phyloP scores from a whole-genome alignment of 1,140 invertebrate genomes.

The Lasaia peninsularis region DNA sequence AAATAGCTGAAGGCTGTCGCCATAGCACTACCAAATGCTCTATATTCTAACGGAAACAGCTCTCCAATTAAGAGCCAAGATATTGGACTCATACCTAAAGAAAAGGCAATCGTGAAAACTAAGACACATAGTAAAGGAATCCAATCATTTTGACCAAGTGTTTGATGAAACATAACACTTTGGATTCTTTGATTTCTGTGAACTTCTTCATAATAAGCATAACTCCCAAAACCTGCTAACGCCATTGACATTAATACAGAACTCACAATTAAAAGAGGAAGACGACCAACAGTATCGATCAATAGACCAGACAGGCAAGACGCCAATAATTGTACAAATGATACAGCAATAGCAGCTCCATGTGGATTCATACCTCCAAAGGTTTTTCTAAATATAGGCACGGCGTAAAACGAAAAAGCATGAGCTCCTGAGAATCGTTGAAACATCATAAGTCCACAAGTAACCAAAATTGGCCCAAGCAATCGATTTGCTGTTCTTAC shows the following conservation, averaged over 20 bases:
- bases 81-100: constrained; percentile 93
- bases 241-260: constrained; percentile 91
- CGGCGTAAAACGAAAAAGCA: constrained; percentile 91
- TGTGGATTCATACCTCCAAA: constrained; percentile 91
- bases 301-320: constrained; percentile 88
- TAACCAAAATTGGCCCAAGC: constrained; percentile 85
- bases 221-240: constrained; percentile 88
- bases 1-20: constrained; percentile 92
- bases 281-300: constrained; percentile 89
- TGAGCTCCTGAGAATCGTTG: constrained; percentile 91
- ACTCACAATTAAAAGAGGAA: constrained; percentile 88
- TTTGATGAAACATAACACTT: constrained; percentile 69
- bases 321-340: constrained; percentile 88
- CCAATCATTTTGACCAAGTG: constrained; percentile 84
- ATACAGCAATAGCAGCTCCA: constrained; percentile 88
- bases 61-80: constrained; percentile 94
- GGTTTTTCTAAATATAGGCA: constrained; percentile 88
- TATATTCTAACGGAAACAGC: constrained; percentile 91
- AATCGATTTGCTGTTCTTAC: constrained; percentile 68
- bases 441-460: constrained; percentile 92
- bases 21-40: constrained; percentile 90
- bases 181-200: constrained; percentile 76
- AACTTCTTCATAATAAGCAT: constrained; percentile 85
- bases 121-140: constrained; percentile 89
- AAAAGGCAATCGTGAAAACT: constrained; percentile 91